These are phyloP conservation scores for Gallinago paraguaiae DNA, from an alignment of 2,113 vertebrate genomes.

Conservation along the genomic window DNA sequence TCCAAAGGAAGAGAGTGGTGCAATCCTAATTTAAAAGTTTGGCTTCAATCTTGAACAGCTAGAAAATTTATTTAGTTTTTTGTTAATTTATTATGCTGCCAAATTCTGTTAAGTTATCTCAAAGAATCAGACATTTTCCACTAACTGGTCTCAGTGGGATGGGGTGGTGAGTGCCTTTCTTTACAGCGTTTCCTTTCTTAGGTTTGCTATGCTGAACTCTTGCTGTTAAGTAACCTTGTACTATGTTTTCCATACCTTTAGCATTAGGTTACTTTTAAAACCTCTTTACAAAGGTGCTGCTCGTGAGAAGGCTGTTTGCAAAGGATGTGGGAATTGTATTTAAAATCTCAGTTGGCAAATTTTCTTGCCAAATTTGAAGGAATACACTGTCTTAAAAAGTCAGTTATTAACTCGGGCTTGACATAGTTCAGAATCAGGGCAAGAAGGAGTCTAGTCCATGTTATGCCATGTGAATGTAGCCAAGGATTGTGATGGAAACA, in stretches of 20 bases:
- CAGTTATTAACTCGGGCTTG: not conserved
- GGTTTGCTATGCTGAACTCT: not conserved
- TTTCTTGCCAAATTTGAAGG: not conserved
- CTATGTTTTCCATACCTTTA: not conserved
- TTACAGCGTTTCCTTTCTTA: not conserved
- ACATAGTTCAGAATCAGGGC: not conserved
- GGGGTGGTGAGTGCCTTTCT: not conserved
- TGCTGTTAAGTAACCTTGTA: constrained; percentile 21
- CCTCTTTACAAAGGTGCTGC: not conserved
- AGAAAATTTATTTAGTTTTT: not conserved
- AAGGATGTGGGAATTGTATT: not conserved
- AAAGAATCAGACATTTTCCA: not conserved
- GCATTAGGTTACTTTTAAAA: not conserved
- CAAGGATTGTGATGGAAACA: not conserved
- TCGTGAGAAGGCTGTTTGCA: not conserved
- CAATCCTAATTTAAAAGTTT: not conserved
- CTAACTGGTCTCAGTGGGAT: not conserved
- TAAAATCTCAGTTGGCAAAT: not conserved
- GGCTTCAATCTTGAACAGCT: not conserved
- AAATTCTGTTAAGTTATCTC: not conserved
- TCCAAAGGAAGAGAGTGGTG: not conserved
- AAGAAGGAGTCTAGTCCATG: not conserved
- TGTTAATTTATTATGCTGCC: not conserved
- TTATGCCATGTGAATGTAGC: not conserved
- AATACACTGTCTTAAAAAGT: not conserved